Evolutionary conservation across 2,113 vertebrate genomes (phyloP).

Genomic region (Variabilichromis moorii): DNA sequence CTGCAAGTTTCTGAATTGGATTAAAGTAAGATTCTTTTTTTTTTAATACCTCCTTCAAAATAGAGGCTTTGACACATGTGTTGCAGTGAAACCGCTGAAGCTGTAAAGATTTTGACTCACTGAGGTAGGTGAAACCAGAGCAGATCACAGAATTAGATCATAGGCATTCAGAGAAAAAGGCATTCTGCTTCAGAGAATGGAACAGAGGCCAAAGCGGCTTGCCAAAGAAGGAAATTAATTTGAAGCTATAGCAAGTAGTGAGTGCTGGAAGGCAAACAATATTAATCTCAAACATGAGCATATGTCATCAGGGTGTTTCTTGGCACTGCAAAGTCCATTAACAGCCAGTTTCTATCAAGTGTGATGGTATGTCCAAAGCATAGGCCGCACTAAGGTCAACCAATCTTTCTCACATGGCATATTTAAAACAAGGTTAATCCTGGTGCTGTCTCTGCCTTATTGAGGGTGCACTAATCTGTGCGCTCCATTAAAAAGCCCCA

Average conservation of each 20-base stretch:
- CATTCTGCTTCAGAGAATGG: conserved; percentile 4
- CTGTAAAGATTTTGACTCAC: not conserved
- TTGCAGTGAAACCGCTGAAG: not conserved
- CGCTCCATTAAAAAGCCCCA: conserved; percentile 48
- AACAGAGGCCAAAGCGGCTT: conserved; percentile 45
- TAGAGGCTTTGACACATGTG: not conserved
- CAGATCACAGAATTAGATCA: conserved; percentile 30
- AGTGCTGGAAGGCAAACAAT: conserved; percentile 47
- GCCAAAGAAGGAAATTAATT: conserved; percentile 55
- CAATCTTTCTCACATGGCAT: conserved; percentile 54
- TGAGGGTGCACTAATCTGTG: conserved; percentile 60
- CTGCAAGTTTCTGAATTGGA: not conserved
- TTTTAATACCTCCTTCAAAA: not conserved
- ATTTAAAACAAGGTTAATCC: conserved; percentile 70
- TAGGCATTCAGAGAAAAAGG: conserved; percentile 12
- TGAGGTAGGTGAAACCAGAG: conserved; percentile 10
- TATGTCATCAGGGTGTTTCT: conserved; percentile 47
- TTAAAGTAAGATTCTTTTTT: not conserved
- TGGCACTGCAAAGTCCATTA: conserved; percentile 52
- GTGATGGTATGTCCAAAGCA: conserved; percentile 43
- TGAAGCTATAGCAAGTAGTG: conserved; percentile 41
- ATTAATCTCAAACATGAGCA: conserved; percentile 52
- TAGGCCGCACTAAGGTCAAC: conserved; percentile 49
- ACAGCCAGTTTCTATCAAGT: conserved; percentile 55
- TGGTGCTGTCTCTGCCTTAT: conserved; percentile 36